These are phyloP conservation scores for Nannoperca australis DNA, from an alignment of 2,797 vertebrate genomes.

Conservation along the genomic window DNA sequence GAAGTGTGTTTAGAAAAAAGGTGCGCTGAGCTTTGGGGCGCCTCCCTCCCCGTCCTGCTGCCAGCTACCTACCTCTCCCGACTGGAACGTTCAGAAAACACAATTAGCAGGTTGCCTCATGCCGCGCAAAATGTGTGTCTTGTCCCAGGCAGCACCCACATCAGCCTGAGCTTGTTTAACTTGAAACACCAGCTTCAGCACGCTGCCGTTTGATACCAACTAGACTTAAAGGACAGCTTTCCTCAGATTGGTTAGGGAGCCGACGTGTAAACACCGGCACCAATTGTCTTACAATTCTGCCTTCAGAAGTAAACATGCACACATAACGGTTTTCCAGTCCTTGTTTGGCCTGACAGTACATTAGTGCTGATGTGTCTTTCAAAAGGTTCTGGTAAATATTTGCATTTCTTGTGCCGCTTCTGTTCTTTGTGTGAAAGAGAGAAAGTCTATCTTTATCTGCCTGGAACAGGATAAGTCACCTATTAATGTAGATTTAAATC, in stretches of 20 bases:
- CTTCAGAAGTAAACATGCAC: constrained; percentile 62
- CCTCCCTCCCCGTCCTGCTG: constrained; percentile 24
- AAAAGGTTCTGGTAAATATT: constrained; percentile 79
- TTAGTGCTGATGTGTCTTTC: constrained; percentile 59
- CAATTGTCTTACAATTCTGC: constrained; percentile 71
- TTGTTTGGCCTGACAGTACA: constrained; percentile 75
- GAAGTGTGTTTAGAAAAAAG: constrained; percentile 70
- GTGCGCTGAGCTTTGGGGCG: constrained; percentile 58
- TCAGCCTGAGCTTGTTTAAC: constrained; percentile 77
- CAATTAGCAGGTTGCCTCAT: constrained; percentile 64
- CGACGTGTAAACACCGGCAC: constrained; percentile 76
- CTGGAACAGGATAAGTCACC: constrained; percentile 37
- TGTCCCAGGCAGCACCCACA: constrained; percentile 60
- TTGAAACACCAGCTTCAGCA: constrained; percentile 71
- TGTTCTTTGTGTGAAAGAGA: constrained; percentile 74
- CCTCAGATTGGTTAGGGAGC: constrained; percentile 38
- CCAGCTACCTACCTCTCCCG: constrained; percentile 28
- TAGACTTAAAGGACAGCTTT: constrained; percentile 52
- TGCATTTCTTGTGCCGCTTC: constrained; percentile 76
- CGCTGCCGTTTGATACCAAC: constrained; percentile 50
- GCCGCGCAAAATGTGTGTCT: constrained; percentile 15
- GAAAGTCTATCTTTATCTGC: constrained; percentile 39
- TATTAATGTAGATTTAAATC: constrained; percentile 30
- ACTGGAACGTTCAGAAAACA: constrained; percentile 43
- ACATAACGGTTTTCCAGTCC: constrained; percentile 79